Conservation (phyloP, 2,113 vertebrate species). For the Tiliqua scincoides region DNA sequence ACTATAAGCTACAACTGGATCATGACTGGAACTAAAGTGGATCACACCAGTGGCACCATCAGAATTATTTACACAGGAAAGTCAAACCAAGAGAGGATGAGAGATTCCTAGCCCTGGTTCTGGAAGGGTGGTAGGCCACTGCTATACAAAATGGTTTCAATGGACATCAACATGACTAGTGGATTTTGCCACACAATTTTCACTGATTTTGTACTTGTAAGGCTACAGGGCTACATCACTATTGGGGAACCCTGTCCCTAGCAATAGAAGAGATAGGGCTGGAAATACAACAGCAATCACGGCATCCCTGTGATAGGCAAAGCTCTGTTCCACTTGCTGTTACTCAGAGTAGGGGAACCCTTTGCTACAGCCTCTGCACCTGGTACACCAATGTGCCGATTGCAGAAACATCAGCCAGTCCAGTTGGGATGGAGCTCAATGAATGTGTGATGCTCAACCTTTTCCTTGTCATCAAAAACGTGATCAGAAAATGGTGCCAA, state of each 20-base stretch:
- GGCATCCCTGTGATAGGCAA: neutral
- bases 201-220: neutral
- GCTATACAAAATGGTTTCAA: neutral
- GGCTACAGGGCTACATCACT: neutral
- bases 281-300: neutral
- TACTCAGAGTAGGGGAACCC: neutral
- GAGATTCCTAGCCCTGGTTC: neutral
- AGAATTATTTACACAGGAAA: neutral
- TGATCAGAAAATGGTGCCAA: neutral
- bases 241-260: neutral
- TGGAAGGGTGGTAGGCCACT: neutral
- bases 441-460: neutral
- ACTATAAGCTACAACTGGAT: neutral
- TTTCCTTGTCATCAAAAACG: neutral
- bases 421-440: neutral
- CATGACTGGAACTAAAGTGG: neutral
- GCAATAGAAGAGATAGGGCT: neutral
- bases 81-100: neutral
- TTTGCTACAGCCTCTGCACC: neutral
- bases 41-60: neutral
- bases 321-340: neutral
- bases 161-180: neutral
- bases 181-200: neutral
- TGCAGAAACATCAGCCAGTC: neutral
- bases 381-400: too few relatives aligned